Evolutionary conservation across 2,797 vertebrate species (phyloP).

Genomic region (Mormyrops attenuatus): DNA sequence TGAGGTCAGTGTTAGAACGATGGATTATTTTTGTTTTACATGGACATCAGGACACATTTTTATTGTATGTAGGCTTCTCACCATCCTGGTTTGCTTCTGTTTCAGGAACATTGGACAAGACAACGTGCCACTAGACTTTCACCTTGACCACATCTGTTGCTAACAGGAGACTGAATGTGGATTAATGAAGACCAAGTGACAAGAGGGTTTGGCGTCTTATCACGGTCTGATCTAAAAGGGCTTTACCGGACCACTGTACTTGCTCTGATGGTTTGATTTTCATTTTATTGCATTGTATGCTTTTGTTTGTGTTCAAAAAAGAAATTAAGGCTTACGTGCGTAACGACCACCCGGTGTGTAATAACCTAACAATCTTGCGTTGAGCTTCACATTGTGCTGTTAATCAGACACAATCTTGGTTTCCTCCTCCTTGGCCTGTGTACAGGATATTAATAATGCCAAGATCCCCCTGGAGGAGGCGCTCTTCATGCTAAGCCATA

Average conservation of each 20-base stretch:
- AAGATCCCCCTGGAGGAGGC: conserved; percentile 37
- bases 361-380: not conserved
- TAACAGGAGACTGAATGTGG: not conserved
- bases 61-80: not conserved
- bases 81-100: conserved; percentile 2
- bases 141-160: not conserved
- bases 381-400: not conserved
- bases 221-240: not conserved
- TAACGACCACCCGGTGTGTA: not conserved
- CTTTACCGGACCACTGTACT: not conserved
- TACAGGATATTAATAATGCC: conserved; percentile 52
- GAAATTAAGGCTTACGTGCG: not conserved
- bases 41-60: not conserved
- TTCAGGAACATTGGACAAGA: conserved; percentile 1
- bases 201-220: not conserved
- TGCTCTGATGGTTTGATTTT: not conserved
- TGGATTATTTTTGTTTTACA: not conserved
- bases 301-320: not conserved
- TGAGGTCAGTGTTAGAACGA: not conserved
- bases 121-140: not conserved
- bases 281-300: not conserved
- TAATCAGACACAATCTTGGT: not conserved
- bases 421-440: not conserved
- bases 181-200: not conserved
- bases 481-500: not conserved